These are phyloP conservation scores for Aplodontia rufa DNA, from an alignment of 2,113 vertebrate genomes.

Conservation along the genomic window DNA sequence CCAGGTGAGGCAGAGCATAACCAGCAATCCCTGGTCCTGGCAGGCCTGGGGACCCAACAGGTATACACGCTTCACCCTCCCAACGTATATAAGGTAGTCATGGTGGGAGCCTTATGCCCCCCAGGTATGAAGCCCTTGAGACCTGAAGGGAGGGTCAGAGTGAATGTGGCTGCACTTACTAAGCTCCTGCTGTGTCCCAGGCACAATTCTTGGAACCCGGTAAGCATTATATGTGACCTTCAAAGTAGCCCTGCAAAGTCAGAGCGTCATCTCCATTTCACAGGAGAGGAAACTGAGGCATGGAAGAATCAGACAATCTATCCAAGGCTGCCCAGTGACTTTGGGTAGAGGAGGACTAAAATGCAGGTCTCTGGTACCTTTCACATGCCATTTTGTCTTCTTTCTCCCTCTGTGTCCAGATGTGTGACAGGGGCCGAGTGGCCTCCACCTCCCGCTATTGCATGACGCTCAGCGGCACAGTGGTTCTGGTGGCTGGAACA, in stretches of 20 bases:
- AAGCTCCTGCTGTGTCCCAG: background rate
- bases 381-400: background rate
- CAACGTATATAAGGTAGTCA: too few species aligned
- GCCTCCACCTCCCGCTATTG: constrained; percentile 78
- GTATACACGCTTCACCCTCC: background rate
- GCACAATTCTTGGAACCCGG: background rate
- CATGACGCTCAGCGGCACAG: constrained; percentile 70
- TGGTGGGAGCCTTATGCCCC: background rate
- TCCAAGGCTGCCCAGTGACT: background rate
- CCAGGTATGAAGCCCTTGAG: background rate
- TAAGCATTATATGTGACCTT: background rate
- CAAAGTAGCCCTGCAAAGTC: background rate
- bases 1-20: accelerated
- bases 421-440: background rate
- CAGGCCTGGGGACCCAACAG: background rate
- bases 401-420: background rate
- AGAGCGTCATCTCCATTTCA: background rate
- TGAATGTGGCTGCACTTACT: too few species aligned
- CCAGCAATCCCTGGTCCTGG: background rate
- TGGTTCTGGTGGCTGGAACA: constrained; percentile 81
- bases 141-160: background rate
- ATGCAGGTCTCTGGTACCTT: background rate
- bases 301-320: background rate
- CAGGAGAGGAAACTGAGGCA: background rate
- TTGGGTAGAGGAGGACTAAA: background rate